Conservation (phyloP, 2,888 invertebrate species). For the Pristionchus maxplancki region DNA sequence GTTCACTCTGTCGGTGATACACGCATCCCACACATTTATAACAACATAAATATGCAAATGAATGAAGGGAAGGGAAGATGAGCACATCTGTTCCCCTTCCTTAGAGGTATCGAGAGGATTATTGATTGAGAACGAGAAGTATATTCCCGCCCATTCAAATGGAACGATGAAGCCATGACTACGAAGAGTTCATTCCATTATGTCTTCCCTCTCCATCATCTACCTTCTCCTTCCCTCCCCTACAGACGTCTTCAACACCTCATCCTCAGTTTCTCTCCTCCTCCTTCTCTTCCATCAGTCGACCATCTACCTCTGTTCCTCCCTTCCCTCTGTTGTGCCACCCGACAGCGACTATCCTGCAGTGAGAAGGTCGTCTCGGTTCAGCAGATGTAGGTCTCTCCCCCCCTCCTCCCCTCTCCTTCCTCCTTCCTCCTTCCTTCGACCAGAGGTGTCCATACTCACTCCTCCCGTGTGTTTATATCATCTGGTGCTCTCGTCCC, state of each 20-base stretch:
- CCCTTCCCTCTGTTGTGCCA: conserved; percentile 21
- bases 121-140: not conserved
- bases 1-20: conserved; percentile 12
- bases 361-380: conserved; percentile 30
- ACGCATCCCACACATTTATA: conserved; percentile 49
- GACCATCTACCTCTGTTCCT: conserved; percentile 44
- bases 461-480: conserved; percentile 27
- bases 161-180: not conserved
- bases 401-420: no score
- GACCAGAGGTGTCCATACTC: not conserved
- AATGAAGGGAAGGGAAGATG: not conserved
- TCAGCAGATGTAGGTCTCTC: not conserved
- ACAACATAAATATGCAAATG: conserved; percentile 53
- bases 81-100: not conserved
- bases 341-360: conserved; percentile 32
- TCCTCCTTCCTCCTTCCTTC: no score
- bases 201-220: not conserved
- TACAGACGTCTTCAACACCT: conserved; percentile 41
- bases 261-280: not conserved
- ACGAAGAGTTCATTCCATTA: not conserved
- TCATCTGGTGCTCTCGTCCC: not conserved
- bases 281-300: conserved; percentile 18
- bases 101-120: not conserved
- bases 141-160: no score
- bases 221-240: no score